Base-by-base conservation (phyloP, 2,888 invertebrate species). In the Lasioglossum zephyrum region DNA sequence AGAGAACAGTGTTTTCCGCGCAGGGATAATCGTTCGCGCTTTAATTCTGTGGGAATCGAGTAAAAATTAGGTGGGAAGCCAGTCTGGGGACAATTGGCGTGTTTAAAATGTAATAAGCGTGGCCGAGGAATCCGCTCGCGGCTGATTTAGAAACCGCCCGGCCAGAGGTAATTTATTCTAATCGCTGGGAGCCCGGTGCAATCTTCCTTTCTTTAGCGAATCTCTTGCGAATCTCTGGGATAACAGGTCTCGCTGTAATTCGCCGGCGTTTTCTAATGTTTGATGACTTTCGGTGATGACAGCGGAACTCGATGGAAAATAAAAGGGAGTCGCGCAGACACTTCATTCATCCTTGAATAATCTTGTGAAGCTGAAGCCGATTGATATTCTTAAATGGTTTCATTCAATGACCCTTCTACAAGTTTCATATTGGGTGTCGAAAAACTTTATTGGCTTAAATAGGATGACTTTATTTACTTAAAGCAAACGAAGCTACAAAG, bases 31-130 rank as follows among this genome's bases (percentile, higher is more conserved):
- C 49, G 63, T 63, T n/a, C 18, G 36, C 66, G 26, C 18, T 76
- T 76, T 41, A 70, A 76, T 81, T 76, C 53, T 39, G 18, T 76
- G 70, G 4, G 76, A 76, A 81, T 57, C 22, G 18, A 11, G 9
- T 69, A 69, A 69, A 69, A 69, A 77, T 66, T 63, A 41, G 49
- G 49, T 49, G 69, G 49, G 49, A 49, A 39, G 49, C 26, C 41
- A 16, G 16, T 16, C 4, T 8, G 53, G 16, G 41, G 74, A n/a
- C 74, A 75, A 69, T 57, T 18, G 31, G 31, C 18, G 8, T 44
- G 13, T 57, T 57, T n/a, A n/a, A 72, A 53, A 36, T 47, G 18
- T 73, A 73, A 78, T 73, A 70, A 60, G 8, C 26, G 16, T 4
- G 69, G n/a, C 4, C 4, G 11, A 18, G 22, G 18, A 22, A 4